Base-by-base conservation (phyloP, 2,888 invertebrate genomes). In the Melipona beecheii region DNA sequence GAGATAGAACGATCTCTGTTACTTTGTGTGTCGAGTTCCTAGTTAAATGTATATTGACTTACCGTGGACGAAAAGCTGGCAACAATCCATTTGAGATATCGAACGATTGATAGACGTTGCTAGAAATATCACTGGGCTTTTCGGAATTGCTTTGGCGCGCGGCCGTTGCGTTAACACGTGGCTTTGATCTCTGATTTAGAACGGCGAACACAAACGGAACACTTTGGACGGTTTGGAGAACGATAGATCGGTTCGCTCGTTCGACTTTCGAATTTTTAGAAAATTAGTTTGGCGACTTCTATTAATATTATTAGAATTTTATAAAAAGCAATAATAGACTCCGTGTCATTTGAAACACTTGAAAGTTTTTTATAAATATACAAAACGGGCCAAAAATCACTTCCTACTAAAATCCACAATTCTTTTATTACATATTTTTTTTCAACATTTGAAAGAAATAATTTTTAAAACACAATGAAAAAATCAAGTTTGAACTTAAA, bases 1-100 rank as follows among this genome's bases (percentile, higher is more conserved):
- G 60, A 58, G 58, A 77, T 70, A 15, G 54, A 70, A 80, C 43
- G 76, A 43, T 36, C 64, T 64, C 64, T 72, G 54, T 27, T 56
- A 31, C 19, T 19, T 36, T 56, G 2, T 17, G 50, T 85, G 80
- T 86, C 13, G 27, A 2, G 11, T 52, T 27, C 13, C 69, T 13
- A 31, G 52, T 27, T 43, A 24, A 27, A 52, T 6, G 69, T 31
- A 69, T 52, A 69, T 69, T 52, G 69, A 52, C 52, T 27, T 13
- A 52, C 31, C 6, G 21, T 15, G 52, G 5, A 27, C 52, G 13
- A 54, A 69, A 69, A 52, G 11, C 27, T 17, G 9, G 13, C 36
- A 21, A 65, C 36, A n/a, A 65, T 65, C n/a, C 36, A 36, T 36
- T 21, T 21, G n/a, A 36, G 9, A 6, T 11, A 36, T 21, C 13